Percentiles rank a stretch among this genome's conserved stretches.
Evolutionary conservation across 2,888 invertebrate species (phyloP).

Genomic region (Acanthosepion pharaonis): DNA sequence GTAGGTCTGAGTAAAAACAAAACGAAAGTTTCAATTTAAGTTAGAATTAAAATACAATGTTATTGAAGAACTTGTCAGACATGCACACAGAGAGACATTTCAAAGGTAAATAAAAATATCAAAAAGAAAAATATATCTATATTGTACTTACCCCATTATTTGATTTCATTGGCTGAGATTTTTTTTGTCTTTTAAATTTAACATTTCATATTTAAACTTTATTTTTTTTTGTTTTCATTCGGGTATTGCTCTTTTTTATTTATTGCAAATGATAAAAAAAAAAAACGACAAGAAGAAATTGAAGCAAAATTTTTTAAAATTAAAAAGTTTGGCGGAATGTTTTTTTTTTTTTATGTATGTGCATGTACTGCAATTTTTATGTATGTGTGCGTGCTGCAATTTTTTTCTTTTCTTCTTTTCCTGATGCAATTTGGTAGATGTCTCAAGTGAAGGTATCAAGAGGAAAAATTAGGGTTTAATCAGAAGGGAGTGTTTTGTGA

Average conservation of each 20-base stretch:
- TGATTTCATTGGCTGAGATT: neutral
- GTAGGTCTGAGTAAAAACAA: too few species aligned
- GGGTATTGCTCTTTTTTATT: neutral
- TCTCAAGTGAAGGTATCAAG: neutral
- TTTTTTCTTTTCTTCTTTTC: neutral
- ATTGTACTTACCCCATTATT: conserved; percentile 8
- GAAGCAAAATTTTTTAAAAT: neutral
- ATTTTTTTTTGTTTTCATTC: too few species aligned
- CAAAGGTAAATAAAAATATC: neutral
- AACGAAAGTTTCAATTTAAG: too few species aligned
- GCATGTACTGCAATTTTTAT: neutral
- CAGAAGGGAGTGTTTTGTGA: neutral
- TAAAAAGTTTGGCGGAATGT: too few species aligned
- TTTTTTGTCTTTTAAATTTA: neutral
- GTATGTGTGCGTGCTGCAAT: too few species aligned
- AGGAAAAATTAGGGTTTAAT: neutral
- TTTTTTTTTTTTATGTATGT: too few species aligned
- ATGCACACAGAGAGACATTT: too few species aligned
- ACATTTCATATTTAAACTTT: too few species aligned
- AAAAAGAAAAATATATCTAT: neutral
- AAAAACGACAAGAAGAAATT: neutral
- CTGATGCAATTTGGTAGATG: neutral
- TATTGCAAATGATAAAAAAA: neutral
- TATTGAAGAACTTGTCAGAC: too few species aligned
- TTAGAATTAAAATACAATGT: too few species aligned